A percentile compares a stretch with the other conserved stretches of the same genome.
Conservation (phyloP, 2,888 invertebrate species). For the Cordilura impudica region DNA sequence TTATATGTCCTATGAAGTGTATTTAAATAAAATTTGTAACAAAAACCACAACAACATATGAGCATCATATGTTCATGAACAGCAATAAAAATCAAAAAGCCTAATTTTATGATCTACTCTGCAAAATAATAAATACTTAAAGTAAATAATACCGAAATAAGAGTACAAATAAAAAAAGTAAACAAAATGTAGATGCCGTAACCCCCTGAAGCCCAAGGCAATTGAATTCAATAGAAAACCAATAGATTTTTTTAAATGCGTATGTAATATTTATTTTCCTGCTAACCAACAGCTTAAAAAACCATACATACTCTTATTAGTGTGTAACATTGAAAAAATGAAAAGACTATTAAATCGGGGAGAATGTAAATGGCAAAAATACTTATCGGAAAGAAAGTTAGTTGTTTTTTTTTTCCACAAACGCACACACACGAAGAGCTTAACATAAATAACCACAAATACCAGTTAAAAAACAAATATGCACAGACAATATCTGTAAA, state of each 20-base stretch:
- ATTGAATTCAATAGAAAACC: constrained; percentile 52
- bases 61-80: constrained; percentile 53
- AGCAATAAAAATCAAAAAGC: constrained; percentile 51
- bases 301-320: constrained; percentile 26
- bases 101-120: constrained; percentile 54
- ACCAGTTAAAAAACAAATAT: constrained; percentile 53
- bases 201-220: background rate
- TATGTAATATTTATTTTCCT: constrained; percentile 20
- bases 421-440: constrained; percentile 21
- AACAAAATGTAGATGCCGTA: background rate
- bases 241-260: constrained; percentile 46
- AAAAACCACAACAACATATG: background rate
- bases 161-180: background rate
- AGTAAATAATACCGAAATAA: background rate
- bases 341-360: constrained; percentile 3
- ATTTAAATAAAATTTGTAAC: constrained; percentile 24
- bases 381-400: constrained; percentile 46
- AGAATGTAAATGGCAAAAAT: constrained; percentile 23
- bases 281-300: constrained; percentile 56
- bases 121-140: background rate
- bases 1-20: constrained; percentile 1
- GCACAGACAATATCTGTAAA: background rate
- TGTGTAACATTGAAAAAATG: constrained; percentile 38
- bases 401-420: background rate
- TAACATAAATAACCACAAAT: constrained; percentile 61